Evolutionary conservation across 2,113 vertebrate genomes (phyloP), one percentile per base, ranked within the genome.

Genomic region (Ondatra zibethicus): DNA sequence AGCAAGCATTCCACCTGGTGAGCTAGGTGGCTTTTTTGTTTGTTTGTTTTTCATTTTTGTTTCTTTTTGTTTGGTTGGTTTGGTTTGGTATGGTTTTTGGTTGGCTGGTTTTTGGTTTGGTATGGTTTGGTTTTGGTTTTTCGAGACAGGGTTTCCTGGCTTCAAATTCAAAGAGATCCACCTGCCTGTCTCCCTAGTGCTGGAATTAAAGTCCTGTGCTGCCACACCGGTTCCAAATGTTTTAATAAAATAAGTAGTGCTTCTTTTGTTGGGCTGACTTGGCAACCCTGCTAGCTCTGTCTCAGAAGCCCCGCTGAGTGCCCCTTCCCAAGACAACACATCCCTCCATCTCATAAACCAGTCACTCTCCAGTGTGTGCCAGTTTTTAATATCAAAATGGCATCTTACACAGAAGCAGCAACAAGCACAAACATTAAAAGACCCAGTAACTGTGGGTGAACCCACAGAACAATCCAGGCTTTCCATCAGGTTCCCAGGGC

Each of bases 361-460:
- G 73, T 1, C 68, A 17, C 39, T 50, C 45, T 80, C 47, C 36
- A 70, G 17, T 86, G 21, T 36, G 25, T 75, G 29, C 1, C 4
- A 14, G 16, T 29, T 89, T 89, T 97, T 97, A 96, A 95, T 97
- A 77, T 88, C 50, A 66, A 76, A 76, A 73, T 42, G 21, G 58
- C 9, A 47, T 73, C 85, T 72, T 73, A 90, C 81, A 97, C 58
- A 81, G 86, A 93, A 63, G 78, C 36, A 58, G 76, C 31, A 5
- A 85, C 95, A 91, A 66, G 78, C 47, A 1, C 5, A 8, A 93
- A 75, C 75, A 63, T n/a, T 75, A 63, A 68, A 88, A 75, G 36
- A 27, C 33, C 91, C 66, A 9, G 36, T 16, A 36, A 86, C 14
- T 7, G 1, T 12, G 25, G 65, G 58, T 72, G 45, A 39, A 39